A percentile compares a stretch with the other conserved stretches of the same genome.
Conservation (phyloP, 2,797 vertebrate species). For the Triplophysa bombifrons region DNA sequence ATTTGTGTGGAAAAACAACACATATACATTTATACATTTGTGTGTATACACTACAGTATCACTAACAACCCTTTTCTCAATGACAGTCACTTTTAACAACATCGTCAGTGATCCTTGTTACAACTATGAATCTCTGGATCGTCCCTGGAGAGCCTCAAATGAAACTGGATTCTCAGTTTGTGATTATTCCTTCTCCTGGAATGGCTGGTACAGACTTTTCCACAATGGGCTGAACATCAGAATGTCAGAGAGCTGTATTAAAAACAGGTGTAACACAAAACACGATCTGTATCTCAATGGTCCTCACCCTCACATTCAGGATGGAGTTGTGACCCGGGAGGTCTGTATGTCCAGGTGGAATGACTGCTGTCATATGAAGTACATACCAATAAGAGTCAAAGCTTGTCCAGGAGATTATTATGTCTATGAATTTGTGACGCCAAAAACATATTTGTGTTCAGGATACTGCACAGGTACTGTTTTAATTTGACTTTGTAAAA, state of each 20-base stretch:
- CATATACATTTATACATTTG: too few relatives aligned
- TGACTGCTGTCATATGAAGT: not conserved
- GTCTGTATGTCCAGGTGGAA: not conserved
- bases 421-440: slow-evolving; percentile 31
- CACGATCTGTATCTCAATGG: slow-evolving; percentile 10
- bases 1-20: too few relatives aligned
- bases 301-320: not conserved
- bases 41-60: too few relatives aligned
- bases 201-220: not conserved
- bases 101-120: slow-evolving; percentile 18
- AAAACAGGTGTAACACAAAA: not conserved
- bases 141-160: slow-evolving; percentile 36
- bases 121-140: slow-evolving; percentile 34
- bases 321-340: too few relatives aligned
- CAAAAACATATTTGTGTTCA: not conserved
- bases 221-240: not conserved
- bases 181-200: not conserved
- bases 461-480: slow-evolving; percentile 20
- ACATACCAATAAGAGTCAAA: slow-evolving; percentile 13
- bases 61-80: too few relatives aligned
- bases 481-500: too few relatives aligned
- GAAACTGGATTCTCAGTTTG: not conserved
- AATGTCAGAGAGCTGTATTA: slow-evolving; percentile 38
- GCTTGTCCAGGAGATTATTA: slow-evolving; percentile 15
- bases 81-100: not conserved